Evolutionary conservation across 2,888 invertebrate species (phyloP).

Genomic region (Seira ritae): DNA sequence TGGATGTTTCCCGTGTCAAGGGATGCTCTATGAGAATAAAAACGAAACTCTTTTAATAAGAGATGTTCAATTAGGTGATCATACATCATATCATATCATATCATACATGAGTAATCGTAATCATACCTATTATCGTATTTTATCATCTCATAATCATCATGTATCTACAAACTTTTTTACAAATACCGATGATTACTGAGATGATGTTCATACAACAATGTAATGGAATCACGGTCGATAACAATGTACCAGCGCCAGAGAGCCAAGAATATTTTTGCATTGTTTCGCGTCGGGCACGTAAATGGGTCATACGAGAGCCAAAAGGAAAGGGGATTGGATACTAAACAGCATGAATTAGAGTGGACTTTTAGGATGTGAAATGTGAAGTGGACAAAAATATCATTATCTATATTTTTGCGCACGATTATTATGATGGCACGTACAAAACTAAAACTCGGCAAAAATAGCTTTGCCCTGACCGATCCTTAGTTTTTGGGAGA

Average conservation of each 20-base stretch:
- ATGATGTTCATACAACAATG: background rate
- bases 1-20: background rate
- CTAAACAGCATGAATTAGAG: background rate
- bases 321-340: background rate
- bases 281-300: background rate
- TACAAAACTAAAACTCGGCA: background rate
- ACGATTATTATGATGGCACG: background rate
- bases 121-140: background rate
- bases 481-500: no score
- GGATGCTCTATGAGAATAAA: background rate
- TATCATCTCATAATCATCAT: background rate
- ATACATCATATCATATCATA: no score
- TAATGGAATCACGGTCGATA: background rate
- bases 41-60: background rate
- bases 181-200: background rate
- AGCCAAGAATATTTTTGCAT: background rate
- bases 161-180: constrained; percentile 1
- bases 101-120: background rate
- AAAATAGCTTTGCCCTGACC: no score
- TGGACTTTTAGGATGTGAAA: no score
- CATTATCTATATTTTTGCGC: no score
- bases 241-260: background rate
- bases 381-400: no score
- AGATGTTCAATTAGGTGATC: no score
- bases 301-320: background rate